phyloP scores from a whole-genome alignment of 2,888 invertebrate species.

The Hyppa rectilinea region DNA sequence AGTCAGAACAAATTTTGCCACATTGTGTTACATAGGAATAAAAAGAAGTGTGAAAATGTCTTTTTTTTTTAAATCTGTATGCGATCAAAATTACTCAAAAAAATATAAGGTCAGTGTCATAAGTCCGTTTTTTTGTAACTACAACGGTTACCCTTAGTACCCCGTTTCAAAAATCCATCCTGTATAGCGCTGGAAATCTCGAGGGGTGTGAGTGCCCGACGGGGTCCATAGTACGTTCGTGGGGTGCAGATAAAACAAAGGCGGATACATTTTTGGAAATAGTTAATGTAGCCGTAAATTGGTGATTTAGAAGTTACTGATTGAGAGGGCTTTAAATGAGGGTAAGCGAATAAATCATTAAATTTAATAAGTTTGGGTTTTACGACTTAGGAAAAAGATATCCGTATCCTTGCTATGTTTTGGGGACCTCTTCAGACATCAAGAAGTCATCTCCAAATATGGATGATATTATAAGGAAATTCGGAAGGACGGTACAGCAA shows the following conservation, averaged over 20 bases:
- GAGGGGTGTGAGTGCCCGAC: constrained; percentile 50
- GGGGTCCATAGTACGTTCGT: constrained; percentile 22
- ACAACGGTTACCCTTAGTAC: too few species aligned
- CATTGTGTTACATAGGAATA: too few species aligned
- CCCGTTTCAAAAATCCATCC: too few species aligned
- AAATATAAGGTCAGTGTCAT: too few species aligned
- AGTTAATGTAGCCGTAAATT: constrained; percentile 44
- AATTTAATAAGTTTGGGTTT: constrained; percentile 18
- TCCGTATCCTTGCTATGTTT: neutral
- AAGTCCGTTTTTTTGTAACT: too few species aligned
- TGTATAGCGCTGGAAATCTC: constrained; percentile 61
- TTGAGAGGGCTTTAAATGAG: constrained; percentile 40
- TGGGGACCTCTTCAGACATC: neutral
- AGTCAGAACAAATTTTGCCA: too few species aligned
- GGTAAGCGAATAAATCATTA: constrained; percentile 7
- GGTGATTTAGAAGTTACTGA: constrained; percentile 34
- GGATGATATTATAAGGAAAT: neutral
- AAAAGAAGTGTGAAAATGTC: too few species aligned
- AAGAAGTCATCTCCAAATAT: neutral
- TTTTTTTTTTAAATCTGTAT: too few species aligned
- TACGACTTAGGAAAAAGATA: constrained; percentile 5
- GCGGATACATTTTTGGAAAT: constrained; percentile 44
- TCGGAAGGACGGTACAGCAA: neutral
- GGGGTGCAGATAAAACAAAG: constrained; percentile 58
- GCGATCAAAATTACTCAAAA: too few species aligned